Conservation (phyloP, 2,888 invertebrate species). For the Choristoneura rosaceana region DNA sequence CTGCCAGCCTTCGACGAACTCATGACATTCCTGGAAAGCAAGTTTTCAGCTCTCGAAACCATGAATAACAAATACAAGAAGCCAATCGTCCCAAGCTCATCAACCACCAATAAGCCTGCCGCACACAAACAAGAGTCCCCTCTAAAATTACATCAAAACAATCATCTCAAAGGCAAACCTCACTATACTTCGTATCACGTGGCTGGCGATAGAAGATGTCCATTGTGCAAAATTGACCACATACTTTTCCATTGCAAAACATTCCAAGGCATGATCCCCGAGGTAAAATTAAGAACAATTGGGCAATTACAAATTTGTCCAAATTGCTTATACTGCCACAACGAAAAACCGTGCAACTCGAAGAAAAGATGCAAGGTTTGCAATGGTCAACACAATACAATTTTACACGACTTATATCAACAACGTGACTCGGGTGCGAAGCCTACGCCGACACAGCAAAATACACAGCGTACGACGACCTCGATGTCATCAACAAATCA, state of each 20-base stretch:
- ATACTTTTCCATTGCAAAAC: conserved; percentile 41
- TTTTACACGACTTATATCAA: no score
- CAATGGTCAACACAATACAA: conserved; percentile 6
- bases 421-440: no score
- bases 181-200: no score
- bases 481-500: no score
- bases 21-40: conserved; percentile 22
- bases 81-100: no score
- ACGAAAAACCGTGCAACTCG: conserved; percentile 36
- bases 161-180: no score
- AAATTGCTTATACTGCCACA: conserved; percentile 45
- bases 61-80: background rate
- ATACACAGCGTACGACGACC: no score
- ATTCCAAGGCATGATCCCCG: conserved; percentile 17
- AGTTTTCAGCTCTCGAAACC: conserved; percentile 29
- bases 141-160: background rate
- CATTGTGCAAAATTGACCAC: conserved; percentile 40
- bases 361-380: conserved; percentile 45
- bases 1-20: conserved; percentile 14
- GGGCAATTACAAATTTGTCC: conserved; percentile 42
- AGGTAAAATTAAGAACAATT: conserved; percentile 13
- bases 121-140: background rate
- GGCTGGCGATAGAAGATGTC: conserved; percentile 13
- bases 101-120: no score
- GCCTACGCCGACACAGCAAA: no score